These are phyloP conservation scores for Drosophila leontia DNA, from an alignment of 1,140 invertebrate genomes.

Conservation along the genomic window DNA sequence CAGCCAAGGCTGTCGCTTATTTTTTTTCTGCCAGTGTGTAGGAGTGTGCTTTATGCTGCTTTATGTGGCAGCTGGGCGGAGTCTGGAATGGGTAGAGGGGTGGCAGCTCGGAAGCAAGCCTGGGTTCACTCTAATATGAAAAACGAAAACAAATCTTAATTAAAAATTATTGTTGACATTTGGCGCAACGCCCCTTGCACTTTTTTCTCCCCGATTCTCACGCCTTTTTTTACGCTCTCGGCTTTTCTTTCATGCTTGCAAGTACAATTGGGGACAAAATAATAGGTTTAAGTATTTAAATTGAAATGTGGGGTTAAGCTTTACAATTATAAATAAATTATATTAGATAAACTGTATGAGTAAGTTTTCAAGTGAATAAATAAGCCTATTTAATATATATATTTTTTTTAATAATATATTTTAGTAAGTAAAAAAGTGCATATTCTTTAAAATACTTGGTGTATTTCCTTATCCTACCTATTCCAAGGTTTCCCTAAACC, in stretches of 20 bases:
- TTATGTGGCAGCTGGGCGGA: slow-evolving; percentile 22
- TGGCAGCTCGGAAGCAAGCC: neutral
- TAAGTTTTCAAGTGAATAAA: too few species aligned
- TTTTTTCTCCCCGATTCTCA: neutral
- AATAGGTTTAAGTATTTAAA: too few species aligned
- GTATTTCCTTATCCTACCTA: too few species aligned
- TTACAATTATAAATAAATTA: too few species aligned
- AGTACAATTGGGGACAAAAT: too few species aligned
- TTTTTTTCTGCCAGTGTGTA: slow-evolving; percentile 11
- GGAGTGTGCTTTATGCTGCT: slow-evolving; percentile 26
- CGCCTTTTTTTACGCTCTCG: neutral
- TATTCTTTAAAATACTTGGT: too few species aligned
- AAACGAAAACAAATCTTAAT: slow-evolving; percentile 81
- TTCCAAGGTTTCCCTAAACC: neutral
- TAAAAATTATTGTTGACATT: slow-evolving; percentile 83
- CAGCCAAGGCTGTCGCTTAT: slow-evolving; percentile 9
- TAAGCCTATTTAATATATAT: too few species aligned
- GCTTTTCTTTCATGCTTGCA: slow-evolving; percentile 7
- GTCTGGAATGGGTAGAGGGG: too few species aligned
- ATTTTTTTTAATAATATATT: neutral
- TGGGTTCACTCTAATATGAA: slow-evolving; percentile 59
- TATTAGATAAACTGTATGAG: too few species aligned
- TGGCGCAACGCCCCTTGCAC: slow-evolving; percentile 42
- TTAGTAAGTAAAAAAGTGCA: neutral
- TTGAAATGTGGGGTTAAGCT: too few species aligned